Evolutionary conservation across 2,888 invertebrate species (phyloP).

Genomic region (Plagiodera versicolora): DNA sequence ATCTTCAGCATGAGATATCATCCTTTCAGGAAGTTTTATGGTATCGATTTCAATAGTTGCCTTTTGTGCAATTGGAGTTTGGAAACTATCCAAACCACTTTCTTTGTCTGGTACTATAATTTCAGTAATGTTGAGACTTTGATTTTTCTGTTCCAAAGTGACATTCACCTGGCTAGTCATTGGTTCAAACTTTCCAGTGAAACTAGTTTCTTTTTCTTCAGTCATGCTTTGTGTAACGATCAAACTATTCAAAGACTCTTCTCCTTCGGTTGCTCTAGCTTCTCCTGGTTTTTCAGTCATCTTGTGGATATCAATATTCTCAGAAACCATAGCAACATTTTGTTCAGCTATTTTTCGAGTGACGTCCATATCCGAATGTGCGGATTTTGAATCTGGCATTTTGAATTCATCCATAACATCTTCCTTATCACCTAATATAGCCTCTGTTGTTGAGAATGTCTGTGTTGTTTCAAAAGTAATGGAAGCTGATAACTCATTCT

Average conservation of each 20-base stretch:
- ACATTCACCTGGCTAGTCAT: constrained; percentile 55
- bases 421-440: constrained; percentile 55
- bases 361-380: constrained; percentile 44
- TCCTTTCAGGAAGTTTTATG: constrained; percentile 53
- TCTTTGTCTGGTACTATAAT: constrained; percentile 48
- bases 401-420: constrained; percentile 46
- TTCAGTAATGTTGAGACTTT: constrained; percentile 53
- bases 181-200: constrained; percentile 56
- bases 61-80: constrained; percentile 43
- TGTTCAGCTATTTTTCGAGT: constrained; percentile 53
- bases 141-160: constrained; percentile 57
- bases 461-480: constrained; percentile 52
- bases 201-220: constrained; percentile 58
- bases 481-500: constrained; percentile 53
- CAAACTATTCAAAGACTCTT: constrained; percentile 56
- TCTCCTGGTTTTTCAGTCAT: constrained; percentile 38
- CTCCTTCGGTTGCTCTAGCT: constrained; percentile 50
- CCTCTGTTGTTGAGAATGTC: constrained; percentile 52
- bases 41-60: constrained; percentile 51
- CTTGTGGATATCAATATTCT: constrained; percentile 40
- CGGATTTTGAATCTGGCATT: constrained; percentile 46
- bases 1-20: constrained; percentile 36
- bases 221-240: constrained; percentile 55
- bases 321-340: constrained; percentile 41
- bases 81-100: constrained; percentile 39